Evolutionary conservation across 1,140 invertebrate species (phyloP).

Genomic region (Ceratina calcarata): DNA sequence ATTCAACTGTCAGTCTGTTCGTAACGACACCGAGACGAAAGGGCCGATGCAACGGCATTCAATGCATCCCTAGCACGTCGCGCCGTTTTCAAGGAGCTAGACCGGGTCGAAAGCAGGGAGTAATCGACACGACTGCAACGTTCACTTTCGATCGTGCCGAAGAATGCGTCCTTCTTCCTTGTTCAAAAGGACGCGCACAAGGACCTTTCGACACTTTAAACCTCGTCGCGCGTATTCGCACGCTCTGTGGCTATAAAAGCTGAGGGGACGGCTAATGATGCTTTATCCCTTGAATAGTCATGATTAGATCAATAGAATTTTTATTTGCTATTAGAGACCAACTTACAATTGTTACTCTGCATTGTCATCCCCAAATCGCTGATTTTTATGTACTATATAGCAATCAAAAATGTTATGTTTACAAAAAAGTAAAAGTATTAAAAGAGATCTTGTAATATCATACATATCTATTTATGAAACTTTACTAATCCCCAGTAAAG

Average conservation of each 20-base stretch:
- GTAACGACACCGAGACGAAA: conserved; percentile 4
- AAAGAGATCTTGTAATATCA: no score
- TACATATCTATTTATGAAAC: no score
- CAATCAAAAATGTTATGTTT: no score
- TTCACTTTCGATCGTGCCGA: neutral
- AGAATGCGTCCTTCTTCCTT: neutral
- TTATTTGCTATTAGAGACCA: no score
- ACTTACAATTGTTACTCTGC: no score
- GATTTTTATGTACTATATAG: no score
- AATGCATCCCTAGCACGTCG: neutral
- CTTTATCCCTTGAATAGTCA: no score
- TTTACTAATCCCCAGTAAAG: no score
- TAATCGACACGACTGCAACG: neutral
- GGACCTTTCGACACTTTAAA: neutral
- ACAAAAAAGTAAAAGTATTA: no score
- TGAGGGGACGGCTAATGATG: neutral
- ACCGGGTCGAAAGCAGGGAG: neutral
- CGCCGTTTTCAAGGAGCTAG: conserved; percentile 26
- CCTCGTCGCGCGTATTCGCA: neutral
- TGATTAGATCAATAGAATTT: no score
- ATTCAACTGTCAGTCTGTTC: conserved; percentile 59
- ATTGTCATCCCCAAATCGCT: no score
- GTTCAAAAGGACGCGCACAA: neutral
- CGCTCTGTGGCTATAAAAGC: neutral
- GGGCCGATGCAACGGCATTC: neutral